Percentiles rank a stretch among this genome's conserved stretches.
These are phyloP conservation scores for Diglossa cyanea DNA, from an alignment of 2,797 vertebrate species.

Conservation along the genomic window DNA sequence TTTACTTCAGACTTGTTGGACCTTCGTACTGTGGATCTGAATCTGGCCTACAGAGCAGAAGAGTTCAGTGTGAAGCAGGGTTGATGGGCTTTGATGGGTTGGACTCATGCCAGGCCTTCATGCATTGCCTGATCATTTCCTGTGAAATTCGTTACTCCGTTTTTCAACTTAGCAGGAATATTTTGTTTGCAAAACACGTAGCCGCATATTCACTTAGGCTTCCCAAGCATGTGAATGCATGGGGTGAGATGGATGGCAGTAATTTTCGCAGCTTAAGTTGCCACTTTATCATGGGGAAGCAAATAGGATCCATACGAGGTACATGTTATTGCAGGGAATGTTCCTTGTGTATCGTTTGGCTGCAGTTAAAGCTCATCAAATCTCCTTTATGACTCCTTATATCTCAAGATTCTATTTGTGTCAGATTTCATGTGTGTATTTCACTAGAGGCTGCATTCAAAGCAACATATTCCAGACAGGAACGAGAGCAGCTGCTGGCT, in stretches of 20 bases:
- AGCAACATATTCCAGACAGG: not conserved
- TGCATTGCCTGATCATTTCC: not conserved
- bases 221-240: slow-evolving; percentile 40
- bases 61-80: not conserved
- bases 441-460: not conserved
- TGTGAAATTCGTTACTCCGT: not conserved
- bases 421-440: not conserved
- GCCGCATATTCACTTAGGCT: slow-evolving; percentile 10
- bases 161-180: not conserved
- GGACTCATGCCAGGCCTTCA: not conserved
- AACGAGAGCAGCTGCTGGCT: not conserved
- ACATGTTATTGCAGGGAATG: not conserved
- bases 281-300: slow-evolving; percentile 77
- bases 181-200: slow-evolving; percentile 41
- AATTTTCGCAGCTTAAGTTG: slow-evolving; percentile 80
- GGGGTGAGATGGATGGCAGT: slow-evolving; percentile 82
- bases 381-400: slow-evolving; percentile 40
- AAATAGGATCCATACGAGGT: slow-evolving; percentile 69
- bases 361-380: slow-evolving; percentile 43
- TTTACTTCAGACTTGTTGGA: not conserved
- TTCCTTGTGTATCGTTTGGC: not conserved
- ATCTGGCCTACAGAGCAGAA: not conserved
- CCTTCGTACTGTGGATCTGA: not conserved
- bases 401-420: slow-evolving; percentile 6
- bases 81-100: not conserved